Base-by-base conservation (phyloP, 2,797 vertebrate species). In the Ptychadena robeensis region DNA sequence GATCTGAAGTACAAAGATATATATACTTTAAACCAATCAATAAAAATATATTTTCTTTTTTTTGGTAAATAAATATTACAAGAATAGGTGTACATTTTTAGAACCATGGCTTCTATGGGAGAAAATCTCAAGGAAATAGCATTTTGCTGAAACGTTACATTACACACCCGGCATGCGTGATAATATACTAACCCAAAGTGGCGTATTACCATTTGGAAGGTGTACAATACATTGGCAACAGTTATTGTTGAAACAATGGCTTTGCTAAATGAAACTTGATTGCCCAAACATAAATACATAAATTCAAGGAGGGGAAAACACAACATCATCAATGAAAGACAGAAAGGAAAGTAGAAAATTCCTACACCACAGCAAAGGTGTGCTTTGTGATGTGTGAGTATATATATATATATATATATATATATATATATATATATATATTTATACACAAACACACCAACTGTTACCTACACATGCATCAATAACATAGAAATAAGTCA, bases 401-500 rank as follows among this genome's bases (percentile, higher is more conserved):
- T 87, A 93, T 96, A 93, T 95, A 91, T 94, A 95, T 93, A 94
- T 88, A 92, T 92, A 91, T 94, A 94, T 90, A 87, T 92, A 80
- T 92, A 88, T 77, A 91, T 92, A n/a, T n/a, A 92, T 92, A 91
- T 94, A 94, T 90, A 87, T 92, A 80, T 92, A 88, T 77, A 91
- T 92, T 90, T 91, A 72, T 91, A 90, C 89, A 89, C 90, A 93
- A 86, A 89, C 89, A 90, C 88, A 89, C 90, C 63, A 31, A 74
- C 70, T 37, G 57, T 48, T 31, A 91, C 88, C 90, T 92, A 88
- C 85, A 93, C 93, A 93, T 94, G 93, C 94, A 97, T 93, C 91
- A 94, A 95, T 93, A 95, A 94, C 95, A 94, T 94, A 97, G 95
- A 96, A 95, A 93, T 85, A 88, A 90, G 94, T 91, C 93, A 89